Conservation (phyloP, 2,113 vertebrate genomes). For the Pelodiscus sinensis region DNA sequence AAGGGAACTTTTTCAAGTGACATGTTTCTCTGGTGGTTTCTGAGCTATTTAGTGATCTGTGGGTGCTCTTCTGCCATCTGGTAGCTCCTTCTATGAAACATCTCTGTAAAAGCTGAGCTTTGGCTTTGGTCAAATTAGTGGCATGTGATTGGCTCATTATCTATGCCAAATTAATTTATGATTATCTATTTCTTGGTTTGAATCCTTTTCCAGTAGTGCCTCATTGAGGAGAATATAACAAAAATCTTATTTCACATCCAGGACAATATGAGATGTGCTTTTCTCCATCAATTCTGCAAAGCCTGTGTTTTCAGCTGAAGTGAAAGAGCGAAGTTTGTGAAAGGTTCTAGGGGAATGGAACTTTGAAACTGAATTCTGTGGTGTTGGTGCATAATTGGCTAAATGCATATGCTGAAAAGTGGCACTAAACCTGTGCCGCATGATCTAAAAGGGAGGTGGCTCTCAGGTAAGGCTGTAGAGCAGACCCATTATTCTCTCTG, state of each 20-base stretch:
- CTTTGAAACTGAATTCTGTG: conserved; percentile 4
- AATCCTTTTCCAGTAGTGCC: not conserved
- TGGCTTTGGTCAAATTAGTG: not conserved
- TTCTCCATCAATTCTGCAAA: not conserved
- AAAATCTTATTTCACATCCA: not conserved
- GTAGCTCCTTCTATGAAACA: not conserved
- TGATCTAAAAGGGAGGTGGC: too few species aligned
- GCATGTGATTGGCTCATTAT: not conserved
- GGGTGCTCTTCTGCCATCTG: not conserved
- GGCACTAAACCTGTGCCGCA: too few species aligned
- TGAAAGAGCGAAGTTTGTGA: conserved; percentile 27
- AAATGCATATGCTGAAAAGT: not conserved
- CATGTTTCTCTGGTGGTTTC: not conserved
- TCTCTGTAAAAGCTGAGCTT: not conserved
- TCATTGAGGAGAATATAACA: not conserved
- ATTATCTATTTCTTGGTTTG: conserved; percentile 4
- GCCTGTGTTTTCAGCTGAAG: fast-evolving
- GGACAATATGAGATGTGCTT: not conserved
- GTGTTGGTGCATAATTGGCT: not conserved
- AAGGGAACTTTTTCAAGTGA: not conserved
- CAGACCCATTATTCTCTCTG: too few species aligned
- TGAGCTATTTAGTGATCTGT: not conserved
- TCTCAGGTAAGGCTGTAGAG: too few species aligned
- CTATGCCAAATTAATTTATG: not conserved
- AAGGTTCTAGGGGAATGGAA: not conserved